phyloP scores from a whole-genome alignment of 2,888 invertebrate genomes.

The Nomada flava region DNA sequence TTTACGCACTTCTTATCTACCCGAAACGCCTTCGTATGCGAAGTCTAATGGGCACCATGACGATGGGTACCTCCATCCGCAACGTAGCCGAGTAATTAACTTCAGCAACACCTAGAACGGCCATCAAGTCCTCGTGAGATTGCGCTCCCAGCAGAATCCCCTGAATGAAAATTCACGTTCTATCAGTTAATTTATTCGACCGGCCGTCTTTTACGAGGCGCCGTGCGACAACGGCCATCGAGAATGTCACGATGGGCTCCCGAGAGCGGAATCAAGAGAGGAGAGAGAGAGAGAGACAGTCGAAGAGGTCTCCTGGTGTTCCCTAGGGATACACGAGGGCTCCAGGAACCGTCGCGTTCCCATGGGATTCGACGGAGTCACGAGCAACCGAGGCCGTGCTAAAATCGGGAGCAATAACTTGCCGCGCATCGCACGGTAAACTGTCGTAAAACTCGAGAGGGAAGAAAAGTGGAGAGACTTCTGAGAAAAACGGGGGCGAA shows the following conservation, averaged over 20 bases:
- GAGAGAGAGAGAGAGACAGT: not conserved
- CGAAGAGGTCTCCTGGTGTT: conserved; percentile 33
- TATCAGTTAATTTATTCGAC: conserved; percentile 23
- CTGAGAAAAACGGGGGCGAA: conserved; percentile 61
- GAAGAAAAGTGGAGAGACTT: conserved; percentile 25
- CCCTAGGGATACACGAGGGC: conserved; percentile 32
- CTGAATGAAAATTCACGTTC: conserved; percentile 24
- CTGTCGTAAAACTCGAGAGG: conserved; percentile 64
- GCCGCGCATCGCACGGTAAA: conserved; percentile 71
- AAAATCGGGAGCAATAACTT: conserved; percentile 76
- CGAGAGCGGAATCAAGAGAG: not conserved
- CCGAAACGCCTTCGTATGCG: not conserved
- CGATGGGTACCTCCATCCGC: not conserved
- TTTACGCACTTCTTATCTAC: not conserved
- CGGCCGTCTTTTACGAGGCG: conserved; percentile 26
- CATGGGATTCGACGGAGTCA: conserved; percentile 73
- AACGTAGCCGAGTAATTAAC: not conserved
- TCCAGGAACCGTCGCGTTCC: conserved; percentile 23
- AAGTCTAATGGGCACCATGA: not conserved
- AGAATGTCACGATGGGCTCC: not conserved
- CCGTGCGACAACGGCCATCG: conserved; percentile 2
- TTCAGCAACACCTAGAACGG: not conserved
- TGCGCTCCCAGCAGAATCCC: not conserved
- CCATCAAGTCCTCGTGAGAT: not conserved
- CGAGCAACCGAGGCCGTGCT: conserved; percentile 70